Evolutionary conservation across 2,888 invertebrate genomes (phyloP).

Genomic region (Meandrusa payeni): DNA sequence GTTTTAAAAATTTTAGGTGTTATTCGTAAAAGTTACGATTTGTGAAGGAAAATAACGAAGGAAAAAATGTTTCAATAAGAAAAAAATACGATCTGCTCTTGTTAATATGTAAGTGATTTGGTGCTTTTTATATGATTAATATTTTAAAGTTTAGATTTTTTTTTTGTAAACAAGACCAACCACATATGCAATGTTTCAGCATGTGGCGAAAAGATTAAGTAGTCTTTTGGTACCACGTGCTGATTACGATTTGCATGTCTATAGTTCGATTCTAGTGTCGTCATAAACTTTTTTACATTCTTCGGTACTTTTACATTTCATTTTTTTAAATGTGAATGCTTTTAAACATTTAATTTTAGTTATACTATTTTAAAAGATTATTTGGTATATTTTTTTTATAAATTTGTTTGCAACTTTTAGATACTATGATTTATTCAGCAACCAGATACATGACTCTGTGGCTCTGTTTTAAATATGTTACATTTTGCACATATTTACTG

Average conservation of each 20-base stretch:
- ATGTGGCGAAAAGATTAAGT: conserved; percentile 39
- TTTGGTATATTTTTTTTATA: conserved; percentile 4
- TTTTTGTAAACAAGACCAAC: too few relatives aligned
- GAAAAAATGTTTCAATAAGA: too few relatives aligned
- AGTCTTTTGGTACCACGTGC: conserved; percentile 34
- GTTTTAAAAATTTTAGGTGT: too few relatives aligned
- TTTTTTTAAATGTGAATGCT: too few relatives aligned
- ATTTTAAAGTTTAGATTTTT: too few relatives aligned
- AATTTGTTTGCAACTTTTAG: neutral
- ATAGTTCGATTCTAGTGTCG: conserved; percentile 49
- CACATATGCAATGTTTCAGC: conserved; percentile 32
- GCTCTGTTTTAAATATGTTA: conserved; percentile 16
- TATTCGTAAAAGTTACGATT: too few relatives aligned
- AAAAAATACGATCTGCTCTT: too few relatives aligned
- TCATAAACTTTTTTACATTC: conserved; percentile 21
- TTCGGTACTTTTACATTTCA: neutral
- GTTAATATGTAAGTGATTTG: too few relatives aligned
- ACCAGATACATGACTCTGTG: neutral
- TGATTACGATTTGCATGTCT: conserved; percentile 32
- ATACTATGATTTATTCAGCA: conserved; percentile 1
- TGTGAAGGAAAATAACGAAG: too few relatives aligned
- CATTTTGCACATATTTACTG: conserved; percentile 6
- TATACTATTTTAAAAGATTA: neutral
- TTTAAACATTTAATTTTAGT: neutral
- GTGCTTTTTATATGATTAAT: too few relatives aligned